Evolutionary conservation across 1,140 invertebrate genomes (phyloP).

Genomic region (Lepidurus packardi): DNA sequence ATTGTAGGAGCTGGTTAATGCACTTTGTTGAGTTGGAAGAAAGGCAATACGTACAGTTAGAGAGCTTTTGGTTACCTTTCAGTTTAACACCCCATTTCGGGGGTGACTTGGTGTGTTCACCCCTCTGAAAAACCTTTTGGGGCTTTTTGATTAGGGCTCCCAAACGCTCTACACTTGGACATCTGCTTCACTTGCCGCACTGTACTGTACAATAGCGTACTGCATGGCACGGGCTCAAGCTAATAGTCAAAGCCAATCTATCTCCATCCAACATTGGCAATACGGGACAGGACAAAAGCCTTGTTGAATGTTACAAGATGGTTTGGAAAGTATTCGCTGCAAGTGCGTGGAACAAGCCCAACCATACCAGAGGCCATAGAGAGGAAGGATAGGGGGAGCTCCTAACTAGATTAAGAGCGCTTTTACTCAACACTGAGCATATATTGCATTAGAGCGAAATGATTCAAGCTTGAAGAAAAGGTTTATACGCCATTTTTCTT

Average conservation of each 20-base stretch:
- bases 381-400: not conserved
- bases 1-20: not conserved
- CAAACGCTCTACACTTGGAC: constrained; percentile 5
- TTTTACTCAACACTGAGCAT: not conserved
- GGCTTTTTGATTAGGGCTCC: not conserved
- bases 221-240: not conserved
- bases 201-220: not conserved
- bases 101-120: not conserved
- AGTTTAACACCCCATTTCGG: constrained; percentile 18
- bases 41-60: not conserved
- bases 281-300: constrained; percentile 4
- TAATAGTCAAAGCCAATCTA: constrained; percentile 20
- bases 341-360: not conserved
- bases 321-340: not conserved
- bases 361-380: too few species aligned
- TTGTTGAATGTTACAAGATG: constrained; percentile 22
- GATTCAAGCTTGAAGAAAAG: too few species aligned
- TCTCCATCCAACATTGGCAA: constrained; percentile 21
- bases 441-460: not conserved
- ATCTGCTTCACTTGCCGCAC: not conserved
- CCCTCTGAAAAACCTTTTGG: not conserved
- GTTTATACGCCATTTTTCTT: too few species aligned
- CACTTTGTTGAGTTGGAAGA: not conserved
- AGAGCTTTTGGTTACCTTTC: not conserved
- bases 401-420: not conserved